These are phyloP conservation scores for Chrysopilus asiliformis DNA, from an alignment of 2,888 invertebrate genomes.

Conservation along the genomic window DNA sequence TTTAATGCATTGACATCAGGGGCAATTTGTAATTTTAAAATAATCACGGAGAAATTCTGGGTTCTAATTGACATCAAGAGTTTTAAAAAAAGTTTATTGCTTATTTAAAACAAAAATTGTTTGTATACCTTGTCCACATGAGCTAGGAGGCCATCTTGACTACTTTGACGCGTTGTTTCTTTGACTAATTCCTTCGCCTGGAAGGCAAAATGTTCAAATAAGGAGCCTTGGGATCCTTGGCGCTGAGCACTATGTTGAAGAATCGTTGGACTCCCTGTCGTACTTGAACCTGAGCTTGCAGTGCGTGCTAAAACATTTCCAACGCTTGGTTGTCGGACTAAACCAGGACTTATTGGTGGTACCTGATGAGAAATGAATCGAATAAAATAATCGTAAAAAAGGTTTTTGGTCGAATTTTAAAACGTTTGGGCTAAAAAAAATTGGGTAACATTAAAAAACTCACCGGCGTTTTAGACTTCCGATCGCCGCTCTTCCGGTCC, in stretches of 20 bases:
- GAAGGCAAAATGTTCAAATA: slow-evolving; percentile 75
- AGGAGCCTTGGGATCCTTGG: slow-evolving; percentile 70
- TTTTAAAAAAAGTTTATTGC: no score
- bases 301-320: slow-evolving; percentile 48
- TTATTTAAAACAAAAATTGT: no score
- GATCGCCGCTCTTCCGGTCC: slow-evolving; percentile 18
- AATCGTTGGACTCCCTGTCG: slow-evolving; percentile 30
- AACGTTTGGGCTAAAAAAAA: no score
- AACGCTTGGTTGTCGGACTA: slow-evolving; percentile 46
- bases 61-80: no score
- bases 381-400: not conserved
- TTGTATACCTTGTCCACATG: slow-evolving; percentile 76
- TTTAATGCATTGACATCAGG: no score
- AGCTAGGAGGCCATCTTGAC: slow-evolving; percentile 75
- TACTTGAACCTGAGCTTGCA: slow-evolving; percentile 49
- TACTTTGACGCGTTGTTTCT: slow-evolving; percentile 77
- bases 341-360: slow-evolving; percentile 41
- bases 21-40: no score
- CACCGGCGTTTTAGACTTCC: slow-evolving; percentile 26
- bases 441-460: slow-evolving; percentile 11
- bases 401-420: no score
- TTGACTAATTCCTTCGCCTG: slow-evolving; percentile 81
- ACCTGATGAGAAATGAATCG: slow-evolving; percentile 27
- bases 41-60: no score
- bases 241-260: slow-evolving; percentile 38